phyloP scores from a whole-genome alignment of 2,888 invertebrate genomes.

The Himalopsyche japonica region DNA sequence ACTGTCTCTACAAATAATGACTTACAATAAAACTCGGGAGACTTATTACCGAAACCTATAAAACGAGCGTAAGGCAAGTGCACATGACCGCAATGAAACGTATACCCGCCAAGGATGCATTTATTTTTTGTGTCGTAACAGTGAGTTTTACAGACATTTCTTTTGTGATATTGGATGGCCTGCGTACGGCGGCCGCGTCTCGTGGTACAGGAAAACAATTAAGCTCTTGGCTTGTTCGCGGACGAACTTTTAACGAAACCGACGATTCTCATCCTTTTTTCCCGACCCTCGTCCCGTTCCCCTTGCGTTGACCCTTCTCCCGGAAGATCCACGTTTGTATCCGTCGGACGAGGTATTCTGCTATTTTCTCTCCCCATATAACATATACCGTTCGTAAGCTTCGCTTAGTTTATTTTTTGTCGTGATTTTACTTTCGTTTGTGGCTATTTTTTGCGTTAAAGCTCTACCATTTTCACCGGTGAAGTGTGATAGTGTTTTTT shows the following conservation, averaged over 20 bases:
- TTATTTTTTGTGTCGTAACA: conserved; percentile 25
- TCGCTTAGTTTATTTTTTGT: conserved; percentile 13
- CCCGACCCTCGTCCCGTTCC: conserved; percentile 45
- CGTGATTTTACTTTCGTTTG: conserved; percentile 28
- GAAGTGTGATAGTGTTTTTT: conserved; percentile 28
- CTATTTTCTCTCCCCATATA: neutral
- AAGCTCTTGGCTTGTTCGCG: conserved; percentile 54
- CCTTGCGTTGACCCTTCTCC: neutral
- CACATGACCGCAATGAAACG: conserved; percentile 1
- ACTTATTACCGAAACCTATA: conserved; percentile 16
- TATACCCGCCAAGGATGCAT: conserved; percentile 15
- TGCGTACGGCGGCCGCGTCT: conserved; percentile 44
- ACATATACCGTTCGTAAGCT: neutral
- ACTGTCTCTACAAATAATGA: conserved; percentile 8
- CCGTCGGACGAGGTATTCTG: neutral
- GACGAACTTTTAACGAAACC: conserved; percentile 51
- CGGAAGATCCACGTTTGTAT: conserved; percentile 8
- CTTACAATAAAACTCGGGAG: conserved; percentile 14
- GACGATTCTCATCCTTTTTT: conserved; percentile 43
- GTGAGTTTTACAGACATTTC: conserved; percentile 16
- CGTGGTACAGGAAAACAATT: conserved; percentile 56
- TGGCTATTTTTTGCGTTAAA: conserved; percentile 26
- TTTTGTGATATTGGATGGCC: conserved; percentile 30
- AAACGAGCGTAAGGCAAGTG: neutral
- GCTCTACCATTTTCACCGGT: conserved; percentile 22